Conservation (phyloP, 2,888 invertebrate genomes). For the Calameuta idolon region DNA sequence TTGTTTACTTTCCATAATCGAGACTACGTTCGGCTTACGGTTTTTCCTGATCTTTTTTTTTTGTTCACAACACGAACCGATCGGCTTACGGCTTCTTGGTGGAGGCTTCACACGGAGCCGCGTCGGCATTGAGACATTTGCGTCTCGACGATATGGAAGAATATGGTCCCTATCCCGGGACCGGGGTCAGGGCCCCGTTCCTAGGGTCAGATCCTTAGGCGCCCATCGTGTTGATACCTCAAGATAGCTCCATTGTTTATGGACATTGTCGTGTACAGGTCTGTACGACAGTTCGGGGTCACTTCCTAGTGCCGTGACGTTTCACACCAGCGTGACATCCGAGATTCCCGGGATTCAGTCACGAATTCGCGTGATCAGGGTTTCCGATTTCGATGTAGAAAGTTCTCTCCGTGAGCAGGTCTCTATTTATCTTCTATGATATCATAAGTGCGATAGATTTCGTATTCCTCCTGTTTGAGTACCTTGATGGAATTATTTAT, state of each 20-base stretch:
- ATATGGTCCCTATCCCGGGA: conserved; percentile 7
- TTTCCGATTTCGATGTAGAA: conserved; percentile 6
- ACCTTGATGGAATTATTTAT: not conserved
- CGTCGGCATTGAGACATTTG: conserved; percentile 55
- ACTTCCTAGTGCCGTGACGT: conserved; percentile 59
- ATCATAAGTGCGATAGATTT: not conserved
- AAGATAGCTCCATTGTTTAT: conserved; percentile 62
- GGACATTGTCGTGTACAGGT: conserved; percentile 54
- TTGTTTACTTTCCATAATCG: not conserved
- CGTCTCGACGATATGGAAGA: conserved; percentile 41
- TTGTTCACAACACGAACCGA: not conserved
- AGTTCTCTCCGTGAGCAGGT: not conserved
- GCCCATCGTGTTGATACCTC: conserved; percentile 57
- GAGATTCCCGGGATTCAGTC: conserved; percentile 54
- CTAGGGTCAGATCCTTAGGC: conserved; percentile 53
- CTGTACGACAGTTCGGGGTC: conserved; percentile 58
- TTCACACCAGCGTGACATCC: conserved; percentile 57
- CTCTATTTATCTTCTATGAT: not conserved
- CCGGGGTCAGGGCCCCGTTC: conserved; percentile 56
- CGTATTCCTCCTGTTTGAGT: not conserved
- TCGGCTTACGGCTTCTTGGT: not conserved
- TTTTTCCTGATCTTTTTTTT: not conserved
- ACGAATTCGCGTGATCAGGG: conserved; percentile 55
- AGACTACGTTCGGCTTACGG: not conserved
- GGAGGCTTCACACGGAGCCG: not conserved